Evolutionary conservation across 2,797 vertebrate genomes (phyloP).

Genomic region (Lerista edwardsae): DNA sequence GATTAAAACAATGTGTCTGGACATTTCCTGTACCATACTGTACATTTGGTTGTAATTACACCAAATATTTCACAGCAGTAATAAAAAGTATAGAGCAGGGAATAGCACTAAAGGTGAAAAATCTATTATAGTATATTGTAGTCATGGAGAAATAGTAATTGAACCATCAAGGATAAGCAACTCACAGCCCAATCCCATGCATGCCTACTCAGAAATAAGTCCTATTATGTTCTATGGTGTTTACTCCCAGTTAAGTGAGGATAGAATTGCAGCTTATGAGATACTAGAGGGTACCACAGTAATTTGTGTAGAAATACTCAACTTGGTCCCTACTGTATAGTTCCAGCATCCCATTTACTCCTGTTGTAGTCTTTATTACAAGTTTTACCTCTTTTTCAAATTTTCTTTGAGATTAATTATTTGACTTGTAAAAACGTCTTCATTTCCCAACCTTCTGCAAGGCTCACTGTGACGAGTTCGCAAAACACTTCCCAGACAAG

Average conservation of each 20-base stretch:
- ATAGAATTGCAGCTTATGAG: slow-evolving; percentile 3
- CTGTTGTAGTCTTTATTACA: neutral
- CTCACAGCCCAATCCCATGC: too few species aligned
- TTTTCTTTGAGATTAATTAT: neutral
- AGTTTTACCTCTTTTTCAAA: neutral
- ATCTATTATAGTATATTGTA: neutral
- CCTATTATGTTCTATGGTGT: too few species aligned
- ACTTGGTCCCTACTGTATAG: neutral
- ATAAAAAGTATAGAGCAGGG: neutral
- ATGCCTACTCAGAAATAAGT: too few species aligned
- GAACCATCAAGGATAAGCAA: neutral
- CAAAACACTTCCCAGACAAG: too few species aligned
- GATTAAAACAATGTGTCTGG: neutral
- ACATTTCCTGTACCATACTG: neutral
- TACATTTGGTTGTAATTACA: slow-evolving; percentile 15
- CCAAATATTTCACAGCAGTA: neutral
- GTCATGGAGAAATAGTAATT: neutral
- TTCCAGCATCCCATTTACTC: neutral
- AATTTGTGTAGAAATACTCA: neutral
- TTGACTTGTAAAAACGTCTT: neutral
- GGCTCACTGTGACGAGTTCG: too few species aligned
- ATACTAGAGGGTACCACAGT: neutral
- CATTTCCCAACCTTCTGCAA: neutral
- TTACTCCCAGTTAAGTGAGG: too few species aligned
- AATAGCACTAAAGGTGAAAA: neutral